A percentile compares a stretch with the other conserved stretches of the same genome.
Conservation (phyloP, 2,797 vertebrate species). For the Dendrocincla fuliginosa region DNA sequence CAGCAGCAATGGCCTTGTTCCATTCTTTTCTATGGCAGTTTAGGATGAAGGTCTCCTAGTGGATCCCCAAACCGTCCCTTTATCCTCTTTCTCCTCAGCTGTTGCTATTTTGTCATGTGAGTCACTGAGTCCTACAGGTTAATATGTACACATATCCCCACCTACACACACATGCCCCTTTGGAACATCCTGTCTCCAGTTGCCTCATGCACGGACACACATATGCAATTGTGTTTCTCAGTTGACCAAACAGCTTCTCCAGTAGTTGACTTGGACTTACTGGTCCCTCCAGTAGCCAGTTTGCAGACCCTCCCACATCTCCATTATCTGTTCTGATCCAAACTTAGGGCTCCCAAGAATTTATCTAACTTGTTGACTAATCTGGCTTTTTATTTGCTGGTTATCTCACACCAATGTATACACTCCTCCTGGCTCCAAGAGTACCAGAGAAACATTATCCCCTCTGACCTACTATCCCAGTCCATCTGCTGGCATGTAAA, state of each 20-base stretch:
- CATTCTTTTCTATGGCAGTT: background rate
- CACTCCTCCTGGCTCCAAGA: accelerated
- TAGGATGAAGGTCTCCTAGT: background rate
- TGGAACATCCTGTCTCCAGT: background rate
- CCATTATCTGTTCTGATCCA: background rate
- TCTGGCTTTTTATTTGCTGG: background rate
- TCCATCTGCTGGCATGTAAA: background rate
- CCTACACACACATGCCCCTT: too few species aligned
- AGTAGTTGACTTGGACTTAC: background rate
- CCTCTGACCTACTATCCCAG: background rate
- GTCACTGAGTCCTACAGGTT: background rate
- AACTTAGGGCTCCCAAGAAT: accelerated
- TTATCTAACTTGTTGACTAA: background rate
- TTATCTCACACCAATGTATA: background rate
- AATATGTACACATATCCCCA: background rate
- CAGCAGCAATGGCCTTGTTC: background rate
- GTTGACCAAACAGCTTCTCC: background rate
- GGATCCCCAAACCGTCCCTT: background rate
- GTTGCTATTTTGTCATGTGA: background rate
- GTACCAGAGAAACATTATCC: background rate
- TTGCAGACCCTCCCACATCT: background rate
- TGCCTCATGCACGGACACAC: accelerated
- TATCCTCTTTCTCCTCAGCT: background rate
- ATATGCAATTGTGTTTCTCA: background rate
- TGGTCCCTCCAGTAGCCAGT: background rate